phyloP scores from a whole-genome alignment of 2,888 invertebrate species.

The Julus scandinavius region DNA sequence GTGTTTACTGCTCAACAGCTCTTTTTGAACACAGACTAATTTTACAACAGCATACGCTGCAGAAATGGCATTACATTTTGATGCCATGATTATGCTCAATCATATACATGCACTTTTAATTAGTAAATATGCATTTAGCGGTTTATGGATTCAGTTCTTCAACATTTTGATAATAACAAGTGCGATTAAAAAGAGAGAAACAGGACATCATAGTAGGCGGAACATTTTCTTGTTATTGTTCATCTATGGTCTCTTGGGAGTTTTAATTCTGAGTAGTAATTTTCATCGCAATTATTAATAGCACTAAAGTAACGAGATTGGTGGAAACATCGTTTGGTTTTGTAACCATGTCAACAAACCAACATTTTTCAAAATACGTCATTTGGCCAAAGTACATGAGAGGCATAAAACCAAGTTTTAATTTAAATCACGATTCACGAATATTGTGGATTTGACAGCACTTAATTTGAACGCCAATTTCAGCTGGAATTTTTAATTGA shows the following conservation, averaged over 20 bases:
- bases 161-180: neutral
- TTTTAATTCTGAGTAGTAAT: neutral
- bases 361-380: neutral
- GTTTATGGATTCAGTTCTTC: neutral
- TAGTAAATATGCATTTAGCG: neutral
- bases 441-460: neutral
- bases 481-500: neutral
- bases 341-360: conserved; percentile 8
- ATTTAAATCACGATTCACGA: conserved; percentile 27
- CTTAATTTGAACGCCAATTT: neutral
- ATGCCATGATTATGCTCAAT: neutral
- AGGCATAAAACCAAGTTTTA: neutral
- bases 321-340: neutral
- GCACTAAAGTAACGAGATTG: conserved; percentile 4
- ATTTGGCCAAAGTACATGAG: neutral
- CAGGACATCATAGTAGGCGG: neutral
- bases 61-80: no score
- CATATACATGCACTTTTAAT: neutral
- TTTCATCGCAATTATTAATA: conserved; percentile 15
- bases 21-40: no score
- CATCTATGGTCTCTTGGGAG: neutral
- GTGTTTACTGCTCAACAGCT: no score
- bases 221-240: neutral
- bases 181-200: neutral
- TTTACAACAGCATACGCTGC: no score